These are phyloP conservation scores for Acanthopagrus latus DNA, from an alignment of 2,797 vertebrate genomes.

Conservation along the genomic window DNA sequence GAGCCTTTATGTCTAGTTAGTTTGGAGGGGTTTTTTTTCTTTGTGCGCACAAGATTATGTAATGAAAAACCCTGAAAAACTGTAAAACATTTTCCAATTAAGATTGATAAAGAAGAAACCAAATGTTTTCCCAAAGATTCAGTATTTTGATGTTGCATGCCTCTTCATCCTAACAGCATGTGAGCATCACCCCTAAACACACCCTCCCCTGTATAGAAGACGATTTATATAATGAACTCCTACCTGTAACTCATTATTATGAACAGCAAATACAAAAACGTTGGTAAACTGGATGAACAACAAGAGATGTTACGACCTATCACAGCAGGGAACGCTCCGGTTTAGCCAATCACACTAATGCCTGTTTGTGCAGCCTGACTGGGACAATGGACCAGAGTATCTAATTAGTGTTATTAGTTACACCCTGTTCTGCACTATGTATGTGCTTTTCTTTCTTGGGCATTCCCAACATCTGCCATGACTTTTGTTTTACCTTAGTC, in stretches of 20 bases:
- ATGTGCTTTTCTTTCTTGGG: background rate
- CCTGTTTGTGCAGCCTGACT: background rate
- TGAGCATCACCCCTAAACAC: background rate
- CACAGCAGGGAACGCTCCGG: background rate
- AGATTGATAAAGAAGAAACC: background rate
- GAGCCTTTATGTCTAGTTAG: background rate
- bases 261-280: background rate
- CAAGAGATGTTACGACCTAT: background rate
- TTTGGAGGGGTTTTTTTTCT: background rate
- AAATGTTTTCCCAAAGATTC: background rate
- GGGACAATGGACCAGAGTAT: background rate
- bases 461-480: background rate
- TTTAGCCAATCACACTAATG: background rate
- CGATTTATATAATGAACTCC: background rate
- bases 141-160: background rate
- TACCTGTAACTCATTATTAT: background rate
- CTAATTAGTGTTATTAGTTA: slow-evolving; percentile 9
- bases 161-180: background rate
- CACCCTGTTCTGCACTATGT: background rate
- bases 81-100: background rate
- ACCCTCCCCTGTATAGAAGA: background rate
- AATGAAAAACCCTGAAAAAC: too few relatives aligned
- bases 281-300: background rate
- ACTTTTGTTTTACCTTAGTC: background rate
- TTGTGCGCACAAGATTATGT: background rate